Conservation (phyloP, 2,888 invertebrate genomes). For the Odontothrips loti region DNA sequence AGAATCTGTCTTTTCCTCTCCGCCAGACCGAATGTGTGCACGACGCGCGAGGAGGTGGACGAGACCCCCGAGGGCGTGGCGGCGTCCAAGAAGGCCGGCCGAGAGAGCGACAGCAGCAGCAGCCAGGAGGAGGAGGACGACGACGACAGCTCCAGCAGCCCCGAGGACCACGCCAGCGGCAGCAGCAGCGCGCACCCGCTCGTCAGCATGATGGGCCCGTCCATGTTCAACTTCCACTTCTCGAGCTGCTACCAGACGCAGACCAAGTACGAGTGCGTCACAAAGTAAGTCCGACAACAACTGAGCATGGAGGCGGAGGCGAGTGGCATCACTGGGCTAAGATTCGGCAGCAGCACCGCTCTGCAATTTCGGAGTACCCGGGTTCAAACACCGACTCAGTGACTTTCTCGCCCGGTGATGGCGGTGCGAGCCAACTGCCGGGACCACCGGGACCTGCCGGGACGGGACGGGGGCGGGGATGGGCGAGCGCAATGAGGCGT, state of each 20-base stretch:
- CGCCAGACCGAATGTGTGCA: background rate
- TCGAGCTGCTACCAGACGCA: slow-evolving; percentile 51
- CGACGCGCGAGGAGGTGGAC: background rate
- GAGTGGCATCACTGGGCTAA: background rate
- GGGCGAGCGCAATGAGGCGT: too few species aligned
- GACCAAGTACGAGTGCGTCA: slow-evolving; percentile 53
- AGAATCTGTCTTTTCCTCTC: background rate
- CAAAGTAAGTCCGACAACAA: slow-evolving; percentile 46
- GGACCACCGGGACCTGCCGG: too few species aligned
- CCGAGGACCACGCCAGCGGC: background rate
- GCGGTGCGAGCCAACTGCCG: too few species aligned
- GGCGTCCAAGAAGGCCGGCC: background rate
- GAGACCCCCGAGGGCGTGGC: background rate
- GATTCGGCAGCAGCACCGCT: background rate
- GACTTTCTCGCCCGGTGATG: too few species aligned
- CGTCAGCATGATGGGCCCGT: background rate
- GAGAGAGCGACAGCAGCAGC: background rate
- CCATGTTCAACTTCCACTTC: slow-evolving; percentile 45
- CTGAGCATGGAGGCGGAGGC: background rate
- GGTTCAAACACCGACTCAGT: background rate
- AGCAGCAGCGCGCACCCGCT: background rate
- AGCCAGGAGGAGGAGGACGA: background rate
- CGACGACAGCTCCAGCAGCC: background rate
- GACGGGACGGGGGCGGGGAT: too few species aligned
- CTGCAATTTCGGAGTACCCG: background rate